A percentile compares a stretch with the other conserved stretches of the same genome.
These are phyloP conservation scores for Gallinago solitaria DNA, from an alignment of 2,797 vertebrate species.

Conservation along the genomic window DNA sequence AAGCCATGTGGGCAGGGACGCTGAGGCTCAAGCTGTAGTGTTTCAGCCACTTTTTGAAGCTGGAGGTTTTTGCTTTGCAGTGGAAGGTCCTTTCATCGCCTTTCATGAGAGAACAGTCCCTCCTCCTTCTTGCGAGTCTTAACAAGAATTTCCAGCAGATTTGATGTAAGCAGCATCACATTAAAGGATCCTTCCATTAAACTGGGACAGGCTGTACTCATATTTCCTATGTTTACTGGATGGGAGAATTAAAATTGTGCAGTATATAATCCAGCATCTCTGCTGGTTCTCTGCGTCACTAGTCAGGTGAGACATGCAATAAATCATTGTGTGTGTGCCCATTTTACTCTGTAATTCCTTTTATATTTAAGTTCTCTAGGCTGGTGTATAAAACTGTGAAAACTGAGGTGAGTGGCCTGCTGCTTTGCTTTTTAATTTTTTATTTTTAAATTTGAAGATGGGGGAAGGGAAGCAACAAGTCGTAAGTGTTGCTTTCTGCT, in stretches of 20 bases:
- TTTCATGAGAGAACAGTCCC: background rate
- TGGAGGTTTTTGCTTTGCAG: background rate
- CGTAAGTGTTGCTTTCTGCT: background rate
- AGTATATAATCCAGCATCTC: background rate
- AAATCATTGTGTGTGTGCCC: background rate
- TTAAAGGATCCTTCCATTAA: background rate
- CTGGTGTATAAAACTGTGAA: background rate
- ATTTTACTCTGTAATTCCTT: background rate
- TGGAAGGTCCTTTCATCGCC: background rate
- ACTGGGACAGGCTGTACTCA: slow-evolving; percentile 1
- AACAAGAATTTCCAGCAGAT: background rate
- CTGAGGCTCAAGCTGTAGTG: background rate
- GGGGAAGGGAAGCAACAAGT: background rate
- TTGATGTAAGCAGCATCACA: background rate
- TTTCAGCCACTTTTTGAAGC: background rate
- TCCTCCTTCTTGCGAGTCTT: background rate
- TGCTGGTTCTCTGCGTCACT: background rate
- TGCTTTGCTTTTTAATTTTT: background rate
- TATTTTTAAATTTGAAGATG: background rate
- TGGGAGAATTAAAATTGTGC: slow-evolving; percentile 9
- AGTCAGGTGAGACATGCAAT: background rate
- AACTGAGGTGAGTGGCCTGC: background rate
- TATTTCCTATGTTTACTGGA: background rate
- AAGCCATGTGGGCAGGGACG: background rate
- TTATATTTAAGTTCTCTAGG: background rate